Evolutionary conservation across 2,888 invertebrate genomes (phyloP), one percentile per base, ranked within the genome.

Genomic region (Agonum fuliginosum): DNA sequence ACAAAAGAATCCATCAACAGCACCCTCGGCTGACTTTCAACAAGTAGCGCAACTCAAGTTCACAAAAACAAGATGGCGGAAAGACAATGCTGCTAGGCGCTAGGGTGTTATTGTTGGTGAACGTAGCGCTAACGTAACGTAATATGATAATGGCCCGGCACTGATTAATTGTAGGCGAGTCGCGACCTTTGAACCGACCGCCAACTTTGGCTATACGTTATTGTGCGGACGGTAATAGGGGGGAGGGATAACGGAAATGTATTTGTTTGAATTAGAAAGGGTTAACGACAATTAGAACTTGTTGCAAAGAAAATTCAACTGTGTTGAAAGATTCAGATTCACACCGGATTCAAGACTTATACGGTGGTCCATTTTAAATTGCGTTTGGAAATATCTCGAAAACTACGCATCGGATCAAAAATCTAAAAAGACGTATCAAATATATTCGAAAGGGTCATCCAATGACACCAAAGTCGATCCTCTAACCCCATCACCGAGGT

Each of bases 131-230:
- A 62, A 62, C 58, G 58, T 30, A 62, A 62, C 58, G 69, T 69
- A 70, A 70, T 70, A 70, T 70, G 70, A 70, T 46, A 43, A 70
- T 70, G 69, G 69, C 24, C 69, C 43, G 30, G 65, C 43, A 69
- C 70, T 70, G 70, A 70, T 70, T 70, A 70, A 72, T 72, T 24
- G 51, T 51, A 12, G 14, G 48, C 34, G 54, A 34, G 37, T 34
- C 20, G 54, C 54, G 54, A 72, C 72, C 72, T 37, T 51, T 72
- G 30, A 41, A 37, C 67, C 41, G 27, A 20, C 67, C 67, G 41
- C 12, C n/a, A 41, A 67, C 27, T 62, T 62, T 27, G 58, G 58
- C 17, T 30, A 62, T 62, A 62, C 19, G 30, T 62, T 62, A 62
- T 62, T 62, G 58, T 62, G 30, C 1, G 51, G 51, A n/a, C 24